phyloP scores from a whole-genome alignment of 2,113 vertebrate genomes.

The Eudyptes chrysolophus region DNA sequence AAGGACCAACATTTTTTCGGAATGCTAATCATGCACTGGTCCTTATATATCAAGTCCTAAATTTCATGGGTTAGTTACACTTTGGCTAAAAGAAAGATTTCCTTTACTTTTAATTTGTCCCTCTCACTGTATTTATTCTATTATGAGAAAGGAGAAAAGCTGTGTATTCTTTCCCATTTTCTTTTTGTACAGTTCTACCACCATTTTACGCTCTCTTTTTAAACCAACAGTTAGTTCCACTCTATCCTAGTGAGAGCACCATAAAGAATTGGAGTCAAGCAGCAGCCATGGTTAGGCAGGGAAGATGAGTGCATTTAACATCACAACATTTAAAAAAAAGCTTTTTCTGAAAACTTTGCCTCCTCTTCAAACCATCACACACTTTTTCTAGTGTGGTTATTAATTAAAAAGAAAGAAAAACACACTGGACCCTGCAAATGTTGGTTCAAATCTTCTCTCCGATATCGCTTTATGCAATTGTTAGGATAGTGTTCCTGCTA shows the following conservation, averaged over 20 bases:
- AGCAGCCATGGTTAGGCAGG: background rate
- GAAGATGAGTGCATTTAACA: background rate
- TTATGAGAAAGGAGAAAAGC: background rate
- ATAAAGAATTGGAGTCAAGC: background rate
- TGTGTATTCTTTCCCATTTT: background rate
- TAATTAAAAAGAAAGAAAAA: background rate
- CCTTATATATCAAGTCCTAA: background rate
- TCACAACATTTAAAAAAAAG: background rate
- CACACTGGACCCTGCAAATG: background rate
- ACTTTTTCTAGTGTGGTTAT: background rate
- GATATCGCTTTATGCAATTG: background rate
- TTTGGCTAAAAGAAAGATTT: background rate
- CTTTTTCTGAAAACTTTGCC: background rate
- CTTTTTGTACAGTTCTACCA: background rate
- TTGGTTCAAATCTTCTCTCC: background rate
- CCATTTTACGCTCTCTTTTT: background rate
- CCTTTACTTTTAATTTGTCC: background rate
- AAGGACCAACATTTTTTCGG: background rate
- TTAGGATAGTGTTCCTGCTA: background rate
- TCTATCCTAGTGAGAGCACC: background rate
- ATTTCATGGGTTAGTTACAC: background rate
- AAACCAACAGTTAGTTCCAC: background rate
- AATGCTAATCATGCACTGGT: background rate
- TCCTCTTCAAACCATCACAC: background rate
- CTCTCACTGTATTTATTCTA: background rate